Evolutionary conservation across 2,888 invertebrate species (phyloP).

Genomic region (Ceriagrion tenellum): DNA sequence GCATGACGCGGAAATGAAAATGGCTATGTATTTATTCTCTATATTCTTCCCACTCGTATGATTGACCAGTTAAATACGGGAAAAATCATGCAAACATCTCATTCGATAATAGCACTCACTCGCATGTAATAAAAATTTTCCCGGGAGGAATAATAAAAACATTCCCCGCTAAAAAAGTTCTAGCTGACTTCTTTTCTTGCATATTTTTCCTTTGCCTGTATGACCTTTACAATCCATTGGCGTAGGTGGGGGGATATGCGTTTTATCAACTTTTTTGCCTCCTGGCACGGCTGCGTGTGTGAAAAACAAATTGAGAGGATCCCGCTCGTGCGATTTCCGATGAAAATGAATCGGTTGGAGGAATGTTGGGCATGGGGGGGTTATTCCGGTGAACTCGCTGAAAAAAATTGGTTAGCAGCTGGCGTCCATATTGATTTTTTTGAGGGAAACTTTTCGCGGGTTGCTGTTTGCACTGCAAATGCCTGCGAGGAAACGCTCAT

Average conservation of each 20-base stretch:
- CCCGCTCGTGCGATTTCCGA: background rate
- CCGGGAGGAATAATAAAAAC: background rate
- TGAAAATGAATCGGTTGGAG: background rate
- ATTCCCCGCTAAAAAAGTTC: background rate
- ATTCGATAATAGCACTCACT: background rate
- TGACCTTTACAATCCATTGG: conserved; percentile 18
- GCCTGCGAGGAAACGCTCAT: too few species aligned
- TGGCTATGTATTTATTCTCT: background rate
- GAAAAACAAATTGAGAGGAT: background rate
- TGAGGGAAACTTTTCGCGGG: background rate
- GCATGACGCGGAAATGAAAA: background rate
- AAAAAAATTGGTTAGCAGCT: background rate
- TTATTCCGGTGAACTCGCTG: too few species aligned
- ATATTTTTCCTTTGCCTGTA: background rate
- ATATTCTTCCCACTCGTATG: background rate
- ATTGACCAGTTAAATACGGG: background rate
- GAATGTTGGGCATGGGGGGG: background rate
- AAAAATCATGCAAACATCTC: background rate
- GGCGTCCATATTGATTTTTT: background rate
- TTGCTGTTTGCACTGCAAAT: too few species aligned
- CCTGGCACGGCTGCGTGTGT: background rate
- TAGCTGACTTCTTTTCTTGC: too few species aligned
- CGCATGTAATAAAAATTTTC: background rate
- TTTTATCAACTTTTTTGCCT: too few species aligned
- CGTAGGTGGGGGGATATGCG: background rate